Evolutionary conservation across 2,797 vertebrate genomes (phyloP).

Genomic region (Prunella strophiata): DNA sequence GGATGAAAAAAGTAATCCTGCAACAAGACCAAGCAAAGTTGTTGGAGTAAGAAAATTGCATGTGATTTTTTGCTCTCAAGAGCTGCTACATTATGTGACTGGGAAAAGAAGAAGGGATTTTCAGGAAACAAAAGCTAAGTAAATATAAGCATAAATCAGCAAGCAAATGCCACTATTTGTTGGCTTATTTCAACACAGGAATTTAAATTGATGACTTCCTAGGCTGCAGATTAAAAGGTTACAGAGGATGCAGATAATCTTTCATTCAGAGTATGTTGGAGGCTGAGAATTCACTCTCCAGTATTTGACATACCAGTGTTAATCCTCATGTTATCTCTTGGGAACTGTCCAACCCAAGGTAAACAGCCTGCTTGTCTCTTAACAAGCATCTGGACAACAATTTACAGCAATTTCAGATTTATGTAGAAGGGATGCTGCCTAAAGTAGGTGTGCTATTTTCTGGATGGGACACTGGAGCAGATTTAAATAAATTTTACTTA

Average conservation of each 20-base stretch:
- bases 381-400: neutral
- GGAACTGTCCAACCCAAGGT: neutral
- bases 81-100: neutral
- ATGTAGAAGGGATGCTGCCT: neutral
- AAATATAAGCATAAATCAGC: neutral
- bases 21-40: neutral
- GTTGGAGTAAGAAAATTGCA: neutral
- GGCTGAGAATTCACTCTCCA: neutral
- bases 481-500: neutral
- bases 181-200: neutral
- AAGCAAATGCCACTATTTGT: neutral
- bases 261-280: neutral
- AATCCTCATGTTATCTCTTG: slow-evolving; percentile 1
- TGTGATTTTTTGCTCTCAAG: neutral
- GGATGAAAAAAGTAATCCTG: neutral
- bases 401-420: neutral
- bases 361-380: slow-evolving; percentile 3
- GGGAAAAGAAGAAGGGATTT: neutral
- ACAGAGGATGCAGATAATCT: neutral
- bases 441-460: neutral
- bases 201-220: neutral
- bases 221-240: slow-evolving; percentile 11
- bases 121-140: neutral
- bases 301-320: neutral
- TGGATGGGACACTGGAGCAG: neutral